phyloP scores from a whole-genome alignment of 1,140 invertebrate genomes.

The Cyrtorhinus lividipennis region DNA sequence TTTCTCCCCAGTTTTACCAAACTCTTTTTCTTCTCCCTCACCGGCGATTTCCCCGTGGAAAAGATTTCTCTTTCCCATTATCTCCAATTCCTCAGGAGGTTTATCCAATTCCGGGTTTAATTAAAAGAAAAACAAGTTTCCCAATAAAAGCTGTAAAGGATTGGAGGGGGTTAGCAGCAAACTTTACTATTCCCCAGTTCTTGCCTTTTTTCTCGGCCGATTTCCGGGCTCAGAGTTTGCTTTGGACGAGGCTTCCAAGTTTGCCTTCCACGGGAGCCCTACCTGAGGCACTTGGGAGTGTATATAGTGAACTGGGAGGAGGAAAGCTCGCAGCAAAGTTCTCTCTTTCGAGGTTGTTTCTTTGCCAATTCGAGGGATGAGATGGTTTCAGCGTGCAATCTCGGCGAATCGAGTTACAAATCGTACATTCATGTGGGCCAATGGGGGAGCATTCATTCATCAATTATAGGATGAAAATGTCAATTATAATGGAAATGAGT shows the following conservation, averaged over 20 bases:
- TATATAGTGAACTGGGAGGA: background rate
- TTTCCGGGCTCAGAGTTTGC: background rate
- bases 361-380: too few species aligned
- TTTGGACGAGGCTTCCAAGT: background rate
- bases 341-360: too few species aligned
- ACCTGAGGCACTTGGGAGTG: background rate
- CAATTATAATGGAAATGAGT: too few species aligned
- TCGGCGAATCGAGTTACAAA: too few species aligned
- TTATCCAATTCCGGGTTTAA: slow-evolving; percentile 7
- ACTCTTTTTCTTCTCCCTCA: background rate
- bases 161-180: background rate
- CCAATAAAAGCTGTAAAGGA: background rate
- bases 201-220: background rate
- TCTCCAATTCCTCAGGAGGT: slow-evolving; percentile 1
- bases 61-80: slow-evolving; percentile 1
- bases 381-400: too few species aligned
- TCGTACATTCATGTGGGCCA: too few species aligned
- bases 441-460: too few species aligned
- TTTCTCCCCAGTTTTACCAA: background rate
- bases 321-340: background rate
- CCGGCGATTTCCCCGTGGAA: background rate
- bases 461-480: too few species aligned
- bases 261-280: background rate
- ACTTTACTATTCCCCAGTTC: background rate
- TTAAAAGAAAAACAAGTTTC: slow-evolving; percentile 9